Conservation (phyloP, 1,140 invertebrate genomes). For the Mya arenaria region DNA sequence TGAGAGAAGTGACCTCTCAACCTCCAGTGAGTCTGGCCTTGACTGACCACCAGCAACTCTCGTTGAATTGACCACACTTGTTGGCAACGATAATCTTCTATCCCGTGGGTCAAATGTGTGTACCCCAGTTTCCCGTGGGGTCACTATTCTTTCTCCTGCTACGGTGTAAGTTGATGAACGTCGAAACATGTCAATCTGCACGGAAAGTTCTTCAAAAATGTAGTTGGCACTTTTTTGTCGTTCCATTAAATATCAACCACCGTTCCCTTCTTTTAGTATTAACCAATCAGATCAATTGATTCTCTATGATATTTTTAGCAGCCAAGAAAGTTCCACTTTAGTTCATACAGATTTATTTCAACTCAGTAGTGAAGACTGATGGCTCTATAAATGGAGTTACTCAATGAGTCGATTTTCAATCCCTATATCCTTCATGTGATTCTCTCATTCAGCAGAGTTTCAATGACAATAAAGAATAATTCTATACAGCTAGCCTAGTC, state of each 20-base stretch:
- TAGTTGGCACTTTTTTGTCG: background rate
- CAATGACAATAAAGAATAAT: too few species aligned
- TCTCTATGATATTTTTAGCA: background rate
- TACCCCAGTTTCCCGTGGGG: constrained; percentile 6
- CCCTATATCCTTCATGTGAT: too few species aligned
- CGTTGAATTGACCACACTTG: background rate
- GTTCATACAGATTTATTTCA: background rate
- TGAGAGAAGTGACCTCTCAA: background rate
- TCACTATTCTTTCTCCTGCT: constrained; percentile 13
- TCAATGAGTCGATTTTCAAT: background rate
- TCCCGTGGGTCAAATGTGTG: constrained; percentile 11
- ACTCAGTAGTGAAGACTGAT: background rate
- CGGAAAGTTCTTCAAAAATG: constrained; percentile 23
- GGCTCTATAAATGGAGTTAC: background rate
- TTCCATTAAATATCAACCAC: background rate
- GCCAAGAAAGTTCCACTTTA: background rate
- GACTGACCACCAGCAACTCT: background rate
- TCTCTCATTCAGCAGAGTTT: too few species aligned
- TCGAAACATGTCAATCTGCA: constrained; percentile 6
- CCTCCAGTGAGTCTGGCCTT: background rate
- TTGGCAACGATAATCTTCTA: constrained; percentile 3
- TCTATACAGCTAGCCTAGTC: too few species aligned
- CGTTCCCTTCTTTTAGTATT: background rate
- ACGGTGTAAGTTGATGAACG: background rate
- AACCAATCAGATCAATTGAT: background rate